phyloP scores from a whole-genome alignment of 1,140 invertebrate species.

The Orchestia grillus region DNA sequence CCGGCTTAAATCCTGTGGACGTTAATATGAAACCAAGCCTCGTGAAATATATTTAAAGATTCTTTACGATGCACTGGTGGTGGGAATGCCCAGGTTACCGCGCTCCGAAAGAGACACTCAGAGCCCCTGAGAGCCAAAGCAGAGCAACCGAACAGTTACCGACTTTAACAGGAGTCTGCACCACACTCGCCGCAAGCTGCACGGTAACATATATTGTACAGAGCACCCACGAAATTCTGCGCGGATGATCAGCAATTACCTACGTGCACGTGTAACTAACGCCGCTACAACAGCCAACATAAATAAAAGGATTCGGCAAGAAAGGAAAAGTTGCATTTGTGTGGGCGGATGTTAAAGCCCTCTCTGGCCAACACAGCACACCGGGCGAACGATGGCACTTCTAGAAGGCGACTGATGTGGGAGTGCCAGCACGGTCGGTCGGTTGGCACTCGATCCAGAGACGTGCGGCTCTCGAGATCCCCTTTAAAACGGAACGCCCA shows the following conservation, averaged over 20 bases:
- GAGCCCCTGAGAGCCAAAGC: neutral
- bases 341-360: neutral
- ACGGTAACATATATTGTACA: neutral
- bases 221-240: neutral
- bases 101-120: neutral
- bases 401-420: conserved; percentile 37
- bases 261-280: neutral
- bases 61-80: neutral
- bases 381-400: neutral
- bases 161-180: neutral
- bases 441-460: conserved; percentile 13
- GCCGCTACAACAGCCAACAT: neutral
- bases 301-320: neutral
- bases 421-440: conserved; percentile 29
- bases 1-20: neutral
- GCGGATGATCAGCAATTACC: neutral
- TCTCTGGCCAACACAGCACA: neutral
- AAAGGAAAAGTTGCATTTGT: neutral
- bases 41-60: neutral
- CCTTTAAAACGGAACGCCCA: conserved; percentile 49
- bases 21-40: neutral
- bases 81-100: neutral
- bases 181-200: neutral
- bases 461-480: neutral
- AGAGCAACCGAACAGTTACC: neutral